Evolutionary conservation across 2,797 vertebrate genomes (phyloP), one percentile per base, ranked within the genome.

Genomic region (Coilia nasus): DNA sequence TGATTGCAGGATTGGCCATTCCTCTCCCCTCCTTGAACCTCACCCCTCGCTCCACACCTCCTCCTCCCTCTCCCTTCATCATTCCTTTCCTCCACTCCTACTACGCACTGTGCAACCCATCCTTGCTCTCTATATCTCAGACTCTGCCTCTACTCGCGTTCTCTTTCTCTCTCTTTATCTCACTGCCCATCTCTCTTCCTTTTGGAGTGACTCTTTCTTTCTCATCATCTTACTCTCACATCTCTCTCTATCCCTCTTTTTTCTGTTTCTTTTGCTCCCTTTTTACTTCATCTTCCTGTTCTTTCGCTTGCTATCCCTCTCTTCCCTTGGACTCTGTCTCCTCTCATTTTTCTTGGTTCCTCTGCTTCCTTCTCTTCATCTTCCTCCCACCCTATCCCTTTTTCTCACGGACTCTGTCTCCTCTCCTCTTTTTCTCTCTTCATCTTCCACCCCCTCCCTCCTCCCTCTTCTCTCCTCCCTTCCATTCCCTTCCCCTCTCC

Each of bases 351-450:
- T 71, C 25, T 15, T 3, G 4, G 11, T 71, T 28, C 15, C 67
- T 35, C 67, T 75, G 4, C 19, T 23, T 75, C 67, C 9, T 3
- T 41, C 12, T 75, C 67, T 17, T 17, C 12, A 7, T 28, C 23
- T 28, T 21, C 12, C 84, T 80, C 64, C 71, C 25, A 81, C 46
- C 81, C 17, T 19, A 19, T 15, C 81, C 11, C 10, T 75, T 47
- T 87, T 71, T 87, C 88, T 81, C 83, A 89, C 81, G 81, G 54
- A 3, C 62, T 71, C 62, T 83, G 62, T 78, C 89, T 87, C 81
- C 82, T 84, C 75, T 75, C 83, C 71, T 6, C 28, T 41, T 15
- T 78, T 31, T 44, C 50, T 54, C 31, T 19, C 71, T 78, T 12
- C 19, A 11, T 7, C 59, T 81, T 64, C 75, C 54, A 64, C 41